These are phyloP conservation scores for Delphinapterus leucas DNA, from an alignment of 2,113 vertebrate species.

Conservation along the genomic window DNA sequence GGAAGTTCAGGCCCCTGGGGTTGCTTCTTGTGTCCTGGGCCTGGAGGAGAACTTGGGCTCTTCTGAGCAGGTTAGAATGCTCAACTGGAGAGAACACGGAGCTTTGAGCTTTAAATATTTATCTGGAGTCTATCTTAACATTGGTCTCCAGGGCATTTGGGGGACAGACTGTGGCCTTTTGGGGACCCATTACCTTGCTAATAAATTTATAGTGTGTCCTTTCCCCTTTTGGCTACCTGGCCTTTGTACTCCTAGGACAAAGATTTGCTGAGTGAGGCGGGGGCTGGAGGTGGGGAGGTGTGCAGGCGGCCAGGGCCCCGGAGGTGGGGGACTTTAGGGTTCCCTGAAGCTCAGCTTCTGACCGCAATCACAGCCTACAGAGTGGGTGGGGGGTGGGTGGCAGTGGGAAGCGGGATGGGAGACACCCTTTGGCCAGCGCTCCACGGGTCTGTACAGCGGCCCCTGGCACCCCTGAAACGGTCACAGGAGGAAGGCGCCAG, in stretches of 20 bases:
- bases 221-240: not conserved
- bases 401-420: not conserved
- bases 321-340: not conserved
- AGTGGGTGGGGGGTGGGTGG: not conserved
- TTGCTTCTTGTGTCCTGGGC: not conserved
- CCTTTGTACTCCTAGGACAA: not conserved
- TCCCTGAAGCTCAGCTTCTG: not conserved
- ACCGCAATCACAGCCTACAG: not conserved
- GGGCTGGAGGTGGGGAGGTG: not conserved
- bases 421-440: rapidly evolving
- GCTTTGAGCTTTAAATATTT: not conserved
- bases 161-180: not conserved
- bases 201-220: not conserved
- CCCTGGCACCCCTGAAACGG: not conserved
- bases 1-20: not conserved
- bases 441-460: not conserved
- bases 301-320: not conserved
- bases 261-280: not conserved
- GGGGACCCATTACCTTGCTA: not conserved
- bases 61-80: too few relatives aligned
- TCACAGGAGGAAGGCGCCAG: not conserved
- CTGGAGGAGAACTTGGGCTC: not conserved
- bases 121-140: not conserved
- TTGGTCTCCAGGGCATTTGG: not conserved
- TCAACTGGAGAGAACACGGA: not conserved